Evolutionary conservation across 2,888 invertebrate genomes (phyloP), one percentile per base, ranked within the genome.

Genomic region (Drosophila kanekoi): DNA sequence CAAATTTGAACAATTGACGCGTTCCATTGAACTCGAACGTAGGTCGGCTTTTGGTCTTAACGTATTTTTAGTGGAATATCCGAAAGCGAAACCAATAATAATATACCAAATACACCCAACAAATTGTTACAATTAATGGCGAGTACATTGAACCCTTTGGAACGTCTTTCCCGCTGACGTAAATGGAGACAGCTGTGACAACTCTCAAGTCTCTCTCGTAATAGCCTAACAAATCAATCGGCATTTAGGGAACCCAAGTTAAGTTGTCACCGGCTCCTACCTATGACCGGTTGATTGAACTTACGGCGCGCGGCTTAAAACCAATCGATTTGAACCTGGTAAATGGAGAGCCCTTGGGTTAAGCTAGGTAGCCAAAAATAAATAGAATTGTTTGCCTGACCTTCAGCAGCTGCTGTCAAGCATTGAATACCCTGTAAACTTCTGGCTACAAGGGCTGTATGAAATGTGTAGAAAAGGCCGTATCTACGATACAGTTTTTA

Each of bases 261-360:
- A 64, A 77, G 71, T 68, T 53, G 63, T 63, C 54, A 58, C 45
- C 40, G 52, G 48, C 48, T 63, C 45, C 43, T 58, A n/a, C 48
- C 64, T 76, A 52, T 73, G 66, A 16, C 61, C 70, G 74, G 81
- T 84, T 87, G 84, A 84, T 87, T 84, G 84, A 84, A 84, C 84
- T 81, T 66, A 28, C 63, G 41, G 16, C 18, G 14, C 33, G 66
- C 65, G 35, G 63, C 72, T 66, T 72, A 68, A 72, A 69, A 71
- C 64, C 71, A 79, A 84, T 84, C 87, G 83, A 84, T 84, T 70
- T 70, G 45, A 43, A 54, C 58, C 56, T 47, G 58, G 49, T 48
- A 60, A 61, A 53, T 44, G 59, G n/a, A 54, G 49, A 54, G 51
- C 37, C 56, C 53, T 60, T 18, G 63, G 63, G 56, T 23, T 47